Percentiles rank a stretch among this genome's conserved stretches.
Evolutionary conservation across 1,140 invertebrate genomes (phyloP).

Genomic region (Anoplophora glabripennis): DNA sequence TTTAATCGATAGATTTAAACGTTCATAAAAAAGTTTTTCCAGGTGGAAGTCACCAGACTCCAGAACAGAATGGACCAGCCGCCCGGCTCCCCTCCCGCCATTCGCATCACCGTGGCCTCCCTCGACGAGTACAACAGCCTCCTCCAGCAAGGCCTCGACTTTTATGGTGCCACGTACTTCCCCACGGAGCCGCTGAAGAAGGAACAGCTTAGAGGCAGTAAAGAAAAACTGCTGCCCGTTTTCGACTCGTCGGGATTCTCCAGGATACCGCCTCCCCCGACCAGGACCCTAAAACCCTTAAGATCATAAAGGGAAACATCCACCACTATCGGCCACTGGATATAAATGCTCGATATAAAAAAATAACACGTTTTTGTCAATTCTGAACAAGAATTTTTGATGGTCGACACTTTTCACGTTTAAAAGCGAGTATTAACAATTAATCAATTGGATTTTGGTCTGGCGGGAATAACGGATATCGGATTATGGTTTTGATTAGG

Average conservation of each 20-base stretch:
- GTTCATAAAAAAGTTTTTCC: slow-evolving; percentile 9
- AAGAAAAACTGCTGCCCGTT: slow-evolving; percentile 73
- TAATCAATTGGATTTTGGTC: too few species aligned
- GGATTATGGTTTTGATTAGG: too few species aligned
- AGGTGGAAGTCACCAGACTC: slow-evolving; percentile 52
- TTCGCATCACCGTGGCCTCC: slow-evolving; percentile 74
- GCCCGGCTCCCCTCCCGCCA: slow-evolving; percentile 54
- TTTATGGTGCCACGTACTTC: slow-evolving; percentile 82
- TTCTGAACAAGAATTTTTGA: too few species aligned
- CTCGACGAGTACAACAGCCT: slow-evolving; percentile 77
- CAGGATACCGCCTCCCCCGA: slow-evolving; percentile 74
- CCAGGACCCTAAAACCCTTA: slow-evolving; percentile 71
- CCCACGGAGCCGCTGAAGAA: slow-evolving; percentile 71
- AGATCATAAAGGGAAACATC: slow-evolving; percentile 15
- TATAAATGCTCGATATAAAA: too few species aligned
- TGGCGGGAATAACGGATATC: too few species aligned
- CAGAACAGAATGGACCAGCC: slow-evolving; percentile 52
- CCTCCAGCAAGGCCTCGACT: slow-evolving; percentile 77
- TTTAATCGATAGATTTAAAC: background rate
- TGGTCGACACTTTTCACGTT: too few species aligned
- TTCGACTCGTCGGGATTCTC: slow-evolving; percentile 78
- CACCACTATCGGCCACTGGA: too few species aligned
- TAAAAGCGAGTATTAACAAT: too few species aligned
- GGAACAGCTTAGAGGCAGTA: slow-evolving; percentile 60
- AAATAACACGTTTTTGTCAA: too few species aligned